Percentiles rank a stretch among this genome's conserved stretches.
Conservation (phyloP, 2,113 vertebrate genomes). For the Cnemophilus loriae region DNA sequence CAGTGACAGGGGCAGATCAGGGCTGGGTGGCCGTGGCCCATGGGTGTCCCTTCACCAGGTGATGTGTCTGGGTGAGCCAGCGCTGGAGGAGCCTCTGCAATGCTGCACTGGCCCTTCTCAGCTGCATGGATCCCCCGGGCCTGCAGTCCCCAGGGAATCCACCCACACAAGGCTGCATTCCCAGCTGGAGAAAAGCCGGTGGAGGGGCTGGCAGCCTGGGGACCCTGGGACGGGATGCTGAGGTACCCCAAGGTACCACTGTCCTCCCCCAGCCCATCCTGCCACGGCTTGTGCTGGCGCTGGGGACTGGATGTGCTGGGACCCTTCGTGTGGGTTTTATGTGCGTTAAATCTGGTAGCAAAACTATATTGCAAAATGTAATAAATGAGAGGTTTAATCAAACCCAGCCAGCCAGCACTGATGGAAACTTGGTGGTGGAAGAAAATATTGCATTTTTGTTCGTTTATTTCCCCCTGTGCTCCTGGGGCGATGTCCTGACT, state of each 20-base stretch:
- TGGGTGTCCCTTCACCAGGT: background rate
- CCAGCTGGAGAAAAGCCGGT: background rate
- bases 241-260: background rate
- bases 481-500: background rate
- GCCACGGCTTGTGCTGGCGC: fast-evolving
- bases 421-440: background rate
- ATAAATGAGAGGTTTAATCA: background rate
- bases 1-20: fast-evolving
- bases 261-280: background rate
- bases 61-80: background rate
- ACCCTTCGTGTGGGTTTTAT: background rate
- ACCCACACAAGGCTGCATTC: background rate
- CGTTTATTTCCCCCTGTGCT: background rate
- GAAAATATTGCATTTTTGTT: background rate
- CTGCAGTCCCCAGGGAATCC: background rate
- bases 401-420: conserved; percentile 8
- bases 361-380: background rate
- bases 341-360: background rate
- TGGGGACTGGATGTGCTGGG: background rate
- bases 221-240: no score
- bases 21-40: background rate
- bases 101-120: background rate
- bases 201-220: background rate
- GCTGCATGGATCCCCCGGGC: fast-evolving
- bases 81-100: background rate